Percentiles rank a stretch among this genome's conserved stretches.
These are phyloP conservation scores for Psilopsiagon aurifrons DNA, from an alignment of 2,113 vertebrate genomes.

Conservation along the genomic window DNA sequence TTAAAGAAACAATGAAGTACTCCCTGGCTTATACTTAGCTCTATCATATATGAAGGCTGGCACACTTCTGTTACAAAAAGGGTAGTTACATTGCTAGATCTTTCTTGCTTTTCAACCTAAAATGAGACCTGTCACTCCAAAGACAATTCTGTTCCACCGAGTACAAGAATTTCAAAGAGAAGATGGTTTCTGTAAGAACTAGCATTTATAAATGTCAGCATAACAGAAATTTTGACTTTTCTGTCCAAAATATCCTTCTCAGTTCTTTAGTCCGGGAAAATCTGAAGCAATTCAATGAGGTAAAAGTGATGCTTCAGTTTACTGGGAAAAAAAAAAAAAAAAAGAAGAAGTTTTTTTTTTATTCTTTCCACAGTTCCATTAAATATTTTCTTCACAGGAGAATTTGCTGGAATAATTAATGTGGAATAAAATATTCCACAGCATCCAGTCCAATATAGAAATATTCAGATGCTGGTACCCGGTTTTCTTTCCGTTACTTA, in stretches of 20 bases:
- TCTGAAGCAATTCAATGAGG: background rate
- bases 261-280: constrained; percentile 22
- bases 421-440: constrained; percentile 8
- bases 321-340: background rate
- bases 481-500: background rate
- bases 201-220: background rate
- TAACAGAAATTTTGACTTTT: background rate
- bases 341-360: background rate
- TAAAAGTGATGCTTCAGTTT: background rate
- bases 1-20: background rate
- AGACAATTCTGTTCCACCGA: background rate
- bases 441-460: background rate
- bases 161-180: background rate
- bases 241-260: background rate
- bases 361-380: constrained; percentile 29
- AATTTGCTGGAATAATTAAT: constrained; percentile 12
- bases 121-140: background rate
- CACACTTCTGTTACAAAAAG: background rate
- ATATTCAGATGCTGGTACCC: background rate
- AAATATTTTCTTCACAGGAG: background rate
- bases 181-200: background rate
- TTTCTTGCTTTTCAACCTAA: background rate
- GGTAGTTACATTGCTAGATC: background rate
- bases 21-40: background rate
- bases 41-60: too few species aligned